Base-by-base conservation (phyloP, 2,888 invertebrate genomes). In the Pomacea canaliculata region DNA sequence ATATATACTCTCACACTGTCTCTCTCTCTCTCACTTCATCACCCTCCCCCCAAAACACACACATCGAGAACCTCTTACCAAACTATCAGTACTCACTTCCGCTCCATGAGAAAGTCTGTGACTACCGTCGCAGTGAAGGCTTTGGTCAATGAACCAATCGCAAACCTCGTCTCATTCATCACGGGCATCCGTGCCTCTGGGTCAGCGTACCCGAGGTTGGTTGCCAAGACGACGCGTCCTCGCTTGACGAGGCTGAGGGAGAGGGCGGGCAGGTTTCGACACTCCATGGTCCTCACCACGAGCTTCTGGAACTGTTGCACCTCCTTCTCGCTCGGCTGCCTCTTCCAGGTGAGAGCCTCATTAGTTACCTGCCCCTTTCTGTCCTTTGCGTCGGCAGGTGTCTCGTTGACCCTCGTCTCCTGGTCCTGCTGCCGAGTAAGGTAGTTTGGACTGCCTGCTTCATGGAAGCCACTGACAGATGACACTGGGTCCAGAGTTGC, bases 131-230 rank as follows among this genome's bases (percentile, higher is more conserved):
- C 68, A 0, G 80, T 80, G 77, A 80, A 80, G 18, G 80, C 80
- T 62, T 80, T 80, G 46, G 80, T 78, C 74, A 80, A 63, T 1
- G 78, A 78, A 27, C 78, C 80, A 46, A 80, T 78, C 68, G 76
- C 78, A 56, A 80, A 80, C 49, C 68, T 70, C 8, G 80, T 78
- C 23, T 62, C 63, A 27, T 76, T 60, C 7, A 71, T 69, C 18
- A 76, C 76, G 12, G 63, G 56, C 12, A 68, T n/a, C 3, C 59
- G 63, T 9, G 63, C 68, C 56, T 78, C 73, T 8, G 70, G 68
- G 71, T 73, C 74, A 63, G 80, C 78, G 76, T 65, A 62, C 16
- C 80, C 80, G 27, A 78, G 73, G 13, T 76, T 78, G 49, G 68
- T 73, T 51, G 76, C 56, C 48, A 80, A 65, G n/a, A 80, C 51